Conservation (phyloP, 2,888 invertebrate genomes). For the Pyrocoelia pectoralis region DNA sequence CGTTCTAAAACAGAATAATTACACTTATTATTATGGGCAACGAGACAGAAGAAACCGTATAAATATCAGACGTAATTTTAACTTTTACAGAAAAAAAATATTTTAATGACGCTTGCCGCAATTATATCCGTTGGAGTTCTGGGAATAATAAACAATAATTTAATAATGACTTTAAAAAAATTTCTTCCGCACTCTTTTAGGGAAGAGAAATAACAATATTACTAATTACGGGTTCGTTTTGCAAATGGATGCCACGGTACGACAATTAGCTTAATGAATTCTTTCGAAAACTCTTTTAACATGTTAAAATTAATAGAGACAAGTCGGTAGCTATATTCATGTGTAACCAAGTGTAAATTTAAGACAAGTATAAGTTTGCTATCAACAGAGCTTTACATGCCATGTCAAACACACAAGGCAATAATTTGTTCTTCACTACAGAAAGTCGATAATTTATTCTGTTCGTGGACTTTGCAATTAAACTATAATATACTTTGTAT, state of each 20-base stretch:
- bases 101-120: constrained; percentile 31
- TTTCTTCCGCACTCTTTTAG: constrained; percentile 20
- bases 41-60: constrained; percentile 52
- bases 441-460: constrained; percentile 48
- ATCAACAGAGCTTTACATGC: constrained; percentile 46
- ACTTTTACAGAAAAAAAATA: constrained; percentile 44
- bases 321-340: constrained; percentile 26
- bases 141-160: constrained; percentile 35
- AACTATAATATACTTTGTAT: constrained; percentile 36
- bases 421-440: constrained; percentile 46
- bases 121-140: constrained; percentile 34
- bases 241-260: constrained; percentile 20
- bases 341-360: constrained; percentile 46
- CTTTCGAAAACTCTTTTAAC: constrained; percentile 18
- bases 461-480: constrained; percentile 43
- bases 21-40: constrained; percentile 56
- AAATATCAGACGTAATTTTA: constrained; percentile 44
- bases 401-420: constrained; percentile 46
- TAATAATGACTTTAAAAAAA: constrained; percentile 33
- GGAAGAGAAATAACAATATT: constrained; percentile 15
- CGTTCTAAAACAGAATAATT: constrained; percentile 56
- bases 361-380: constrained; percentile 43
- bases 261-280: constrained; percentile 27
- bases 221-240: constrained; percentile 14
- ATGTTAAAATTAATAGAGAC: constrained; percentile 24